These are phyloP conservation scores for Discoglossus pictus DNA, from an alignment of 2,797 vertebrate species.

Conservation along the genomic window DNA sequence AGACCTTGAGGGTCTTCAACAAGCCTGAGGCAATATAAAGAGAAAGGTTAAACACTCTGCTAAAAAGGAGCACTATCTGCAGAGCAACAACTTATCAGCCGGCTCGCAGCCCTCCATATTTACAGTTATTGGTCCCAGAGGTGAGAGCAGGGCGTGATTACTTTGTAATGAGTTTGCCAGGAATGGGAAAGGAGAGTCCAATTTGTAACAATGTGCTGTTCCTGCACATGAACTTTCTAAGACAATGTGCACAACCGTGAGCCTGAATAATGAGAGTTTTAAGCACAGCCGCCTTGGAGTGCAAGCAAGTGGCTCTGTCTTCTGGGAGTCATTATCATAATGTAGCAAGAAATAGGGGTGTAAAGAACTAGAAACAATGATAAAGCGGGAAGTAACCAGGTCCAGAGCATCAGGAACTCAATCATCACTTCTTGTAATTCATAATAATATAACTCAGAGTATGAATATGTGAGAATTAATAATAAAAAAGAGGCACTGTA, in stretches of 20 bases:
- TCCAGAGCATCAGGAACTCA: too few species aligned
- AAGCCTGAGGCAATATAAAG: slow-evolving; percentile 85
- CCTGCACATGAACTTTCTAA: slow-evolving; percentile 62
- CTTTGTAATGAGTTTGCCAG: slow-evolving; percentile 87
- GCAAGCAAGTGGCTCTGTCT: not conserved
- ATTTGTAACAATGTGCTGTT: slow-evolving; percentile 71
- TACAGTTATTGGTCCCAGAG: slow-evolving; percentile 91
- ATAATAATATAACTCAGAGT: too few species aligned
- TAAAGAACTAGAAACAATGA: slow-evolving; percentile 16
- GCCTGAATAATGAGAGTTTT: slow-evolving; percentile 61
- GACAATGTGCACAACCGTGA: slow-evolving; percentile 54
- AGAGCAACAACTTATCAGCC: slow-evolving; percentile 86
- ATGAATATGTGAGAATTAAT: too few species aligned
- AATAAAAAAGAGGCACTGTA: too few species aligned
- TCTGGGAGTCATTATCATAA: not conserved
- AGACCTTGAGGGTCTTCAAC: slow-evolving; percentile 82
- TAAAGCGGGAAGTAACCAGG: too few species aligned
- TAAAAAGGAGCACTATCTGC: slow-evolving; percentile 87
- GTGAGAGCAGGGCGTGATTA: slow-evolving; percentile 81
- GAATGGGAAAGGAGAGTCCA: slow-evolving; percentile 69
- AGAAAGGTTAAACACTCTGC: slow-evolving; percentile 87
- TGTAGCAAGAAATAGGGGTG: not conserved
- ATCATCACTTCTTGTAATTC: too few species aligned
- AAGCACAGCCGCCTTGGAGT: slow-evolving; percentile 53
- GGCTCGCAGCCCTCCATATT: slow-evolving; percentile 87